Conservation (phyloP, 2,113 vertebrate species). For the Alethe castanea region DNA sequence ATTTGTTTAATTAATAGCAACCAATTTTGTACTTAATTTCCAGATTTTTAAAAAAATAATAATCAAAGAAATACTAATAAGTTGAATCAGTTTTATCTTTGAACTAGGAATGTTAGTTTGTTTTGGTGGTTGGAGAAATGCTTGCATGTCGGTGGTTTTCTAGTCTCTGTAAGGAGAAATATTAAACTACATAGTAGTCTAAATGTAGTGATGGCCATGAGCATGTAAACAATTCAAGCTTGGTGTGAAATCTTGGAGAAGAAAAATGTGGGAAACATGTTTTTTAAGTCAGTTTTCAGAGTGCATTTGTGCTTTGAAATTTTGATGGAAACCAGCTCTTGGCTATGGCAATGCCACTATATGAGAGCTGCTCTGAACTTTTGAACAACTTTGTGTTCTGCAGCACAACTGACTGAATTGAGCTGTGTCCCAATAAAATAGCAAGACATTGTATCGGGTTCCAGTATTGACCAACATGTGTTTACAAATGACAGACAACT, state of each 20-base stretch:
- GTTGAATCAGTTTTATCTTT: neutral
- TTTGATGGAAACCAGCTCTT: neutral
- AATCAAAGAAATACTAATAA: neutral
- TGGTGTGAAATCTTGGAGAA: neutral
- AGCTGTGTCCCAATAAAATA: neutral
- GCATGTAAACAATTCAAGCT: neutral
- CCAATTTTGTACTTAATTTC: neutral
- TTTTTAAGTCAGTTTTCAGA: neutral
- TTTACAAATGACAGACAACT: neutral
- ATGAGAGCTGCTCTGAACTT: neutral
- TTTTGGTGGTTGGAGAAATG: neutral
- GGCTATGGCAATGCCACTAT: accelerated
- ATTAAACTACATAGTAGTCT: neutral
- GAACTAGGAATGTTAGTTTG: neutral
- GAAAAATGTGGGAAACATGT: neutral
- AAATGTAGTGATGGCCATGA: neutral
- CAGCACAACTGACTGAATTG: neutral
- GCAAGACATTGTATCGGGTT: neutral
- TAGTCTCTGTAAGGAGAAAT: neutral
- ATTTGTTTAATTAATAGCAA: neutral
- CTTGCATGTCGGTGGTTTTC: neutral
- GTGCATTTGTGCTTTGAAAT: neutral
- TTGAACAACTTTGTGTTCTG: neutral
- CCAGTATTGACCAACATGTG: neutral
- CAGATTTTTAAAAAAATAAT: neutral